Percentiles rank a stretch among this genome's conserved stretches.
phyloP scores from a whole-genome alignment of 2,797 vertebrate genomes.

The Chelon labrosus region DNA sequence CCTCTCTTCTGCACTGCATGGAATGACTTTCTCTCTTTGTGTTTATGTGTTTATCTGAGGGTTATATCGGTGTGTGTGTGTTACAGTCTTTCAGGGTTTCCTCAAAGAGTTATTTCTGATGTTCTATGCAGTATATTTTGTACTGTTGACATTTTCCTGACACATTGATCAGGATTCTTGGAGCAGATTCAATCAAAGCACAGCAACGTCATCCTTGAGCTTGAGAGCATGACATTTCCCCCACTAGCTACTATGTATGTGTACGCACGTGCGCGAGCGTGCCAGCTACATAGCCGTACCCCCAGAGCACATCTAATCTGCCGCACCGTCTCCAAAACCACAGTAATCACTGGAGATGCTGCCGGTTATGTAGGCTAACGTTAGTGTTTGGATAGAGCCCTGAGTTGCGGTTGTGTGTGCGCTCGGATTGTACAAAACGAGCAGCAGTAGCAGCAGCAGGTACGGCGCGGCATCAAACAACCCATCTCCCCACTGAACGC shows the following conservation, averaged over 20 bases:
- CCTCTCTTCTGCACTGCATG: conserved; percentile 42
- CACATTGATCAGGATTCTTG: conserved; percentile 66
- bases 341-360: conserved; percentile 36
- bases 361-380: conserved; percentile 35
- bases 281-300: conserved; percentile 10
- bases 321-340: conserved; percentile 30
- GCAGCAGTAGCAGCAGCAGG: conserved; percentile 26
- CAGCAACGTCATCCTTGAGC: conserved; percentile 49
- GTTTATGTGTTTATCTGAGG: conserved; percentile 47
- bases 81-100: conserved; percentile 18
- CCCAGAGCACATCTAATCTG: conserved; percentile 28
- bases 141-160: conserved; percentile 68
- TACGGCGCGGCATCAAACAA: conserved; percentile 28
- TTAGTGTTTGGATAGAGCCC: conserved; percentile 26
- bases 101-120: conserved; percentile 40
- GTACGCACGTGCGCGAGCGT: conserved; percentile 4
- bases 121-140: conserved; percentile 44
- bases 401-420: conserved; percentile 22
- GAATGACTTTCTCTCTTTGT: conserved; percentile 50
- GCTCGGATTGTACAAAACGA: conserved; percentile 34
- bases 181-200: conserved; percentile 55
- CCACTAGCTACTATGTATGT: conserved; percentile 22
- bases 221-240: conserved; percentile 59
- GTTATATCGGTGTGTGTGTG: conserved; percentile 21
- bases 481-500: conserved; percentile 19